phyloP scores from a whole-genome alignment of 2,797 vertebrate species.

The Serranus cabrilla region DNA sequence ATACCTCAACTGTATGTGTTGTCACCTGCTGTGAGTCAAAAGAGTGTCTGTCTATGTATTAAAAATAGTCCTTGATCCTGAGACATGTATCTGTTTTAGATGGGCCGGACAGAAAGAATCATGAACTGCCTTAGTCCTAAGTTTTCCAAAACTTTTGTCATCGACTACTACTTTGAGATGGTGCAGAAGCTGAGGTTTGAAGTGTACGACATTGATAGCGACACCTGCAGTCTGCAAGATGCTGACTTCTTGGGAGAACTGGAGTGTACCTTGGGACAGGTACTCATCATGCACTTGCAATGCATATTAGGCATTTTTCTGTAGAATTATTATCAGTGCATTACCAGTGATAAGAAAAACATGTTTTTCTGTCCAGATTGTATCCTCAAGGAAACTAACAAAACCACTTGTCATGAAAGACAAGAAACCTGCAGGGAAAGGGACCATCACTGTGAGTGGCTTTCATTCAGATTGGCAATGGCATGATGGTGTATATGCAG shows the following conservation, averaged over 20 bases:
- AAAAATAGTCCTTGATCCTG: not conserved
- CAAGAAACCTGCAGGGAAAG: constrained; percentile 92
- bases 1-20: no score
- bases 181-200: constrained; percentile 95
- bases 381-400: constrained; percentile 91
- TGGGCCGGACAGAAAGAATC: constrained; percentile 93
- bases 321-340: not conserved
- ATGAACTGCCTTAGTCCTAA: constrained; percentile 91
- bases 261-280: constrained; percentile 92
- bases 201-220: constrained; percentile 95
- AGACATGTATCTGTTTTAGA: constrained; percentile 71
- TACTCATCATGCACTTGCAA: no score
- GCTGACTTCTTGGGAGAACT: constrained; percentile 95
- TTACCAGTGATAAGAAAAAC: not conserved
- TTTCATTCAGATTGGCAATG: not conserved
- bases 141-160: constrained; percentile 91
- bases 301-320: not conserved
- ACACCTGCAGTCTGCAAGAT: constrained; percentile 86
- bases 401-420: constrained; percentile 91
- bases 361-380: constrained; percentile 86
- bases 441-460: constrained; percentile 90
- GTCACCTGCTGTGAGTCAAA: not conserved
- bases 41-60: not conserved
- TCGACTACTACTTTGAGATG: constrained; percentile 97
- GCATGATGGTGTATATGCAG: not conserved